These are phyloP conservation scores for Leptura quadrifasciata DNA, from an alignment of 2,888 invertebrate genomes.

Conservation along the genomic window DNA sequence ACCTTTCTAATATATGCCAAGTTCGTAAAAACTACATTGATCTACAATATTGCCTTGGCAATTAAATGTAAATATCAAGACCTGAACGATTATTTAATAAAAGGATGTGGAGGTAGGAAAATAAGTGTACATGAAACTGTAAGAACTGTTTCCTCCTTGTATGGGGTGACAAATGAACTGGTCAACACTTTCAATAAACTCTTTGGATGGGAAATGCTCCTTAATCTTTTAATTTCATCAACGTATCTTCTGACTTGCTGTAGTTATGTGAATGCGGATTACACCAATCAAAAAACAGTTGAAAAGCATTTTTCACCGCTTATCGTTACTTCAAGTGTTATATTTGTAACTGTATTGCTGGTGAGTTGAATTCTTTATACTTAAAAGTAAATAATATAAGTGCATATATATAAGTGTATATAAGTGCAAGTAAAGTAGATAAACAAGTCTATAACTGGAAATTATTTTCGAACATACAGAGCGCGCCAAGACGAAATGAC, in stretches of 20 bases:
- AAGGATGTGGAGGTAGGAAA: neutral
- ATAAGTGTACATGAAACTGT: neutral
- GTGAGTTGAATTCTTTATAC: neutral
- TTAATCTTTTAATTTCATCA: neutral
- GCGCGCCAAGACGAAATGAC: no score
- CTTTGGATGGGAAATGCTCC: constrained; percentile 16
- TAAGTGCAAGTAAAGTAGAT: no score
- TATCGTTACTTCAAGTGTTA: neutral
- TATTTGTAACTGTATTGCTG: neutral
- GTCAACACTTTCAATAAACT: constrained; percentile 12
- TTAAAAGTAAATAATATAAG: no score
- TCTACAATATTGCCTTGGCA: constrained; percentile 1
- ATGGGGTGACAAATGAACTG: neutral
- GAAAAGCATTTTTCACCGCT: neutral
- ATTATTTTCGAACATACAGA: no score
- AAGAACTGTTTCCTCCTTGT: neutral
- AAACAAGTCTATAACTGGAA: no score
- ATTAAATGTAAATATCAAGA: constrained; percentile 17
- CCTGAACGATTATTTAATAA: neutral
- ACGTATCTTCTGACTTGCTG: neutral
- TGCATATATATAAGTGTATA: no score
- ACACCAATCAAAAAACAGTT: neutral
- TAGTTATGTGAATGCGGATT: neutral
- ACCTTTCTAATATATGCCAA: neutral
- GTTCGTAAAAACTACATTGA: neutral